Percentiles rank a stretch among this genome's conserved stretches.
phyloP scores from a whole-genome alignment of 2,888 invertebrate species.

The Clepsis dumicolana region DNA sequence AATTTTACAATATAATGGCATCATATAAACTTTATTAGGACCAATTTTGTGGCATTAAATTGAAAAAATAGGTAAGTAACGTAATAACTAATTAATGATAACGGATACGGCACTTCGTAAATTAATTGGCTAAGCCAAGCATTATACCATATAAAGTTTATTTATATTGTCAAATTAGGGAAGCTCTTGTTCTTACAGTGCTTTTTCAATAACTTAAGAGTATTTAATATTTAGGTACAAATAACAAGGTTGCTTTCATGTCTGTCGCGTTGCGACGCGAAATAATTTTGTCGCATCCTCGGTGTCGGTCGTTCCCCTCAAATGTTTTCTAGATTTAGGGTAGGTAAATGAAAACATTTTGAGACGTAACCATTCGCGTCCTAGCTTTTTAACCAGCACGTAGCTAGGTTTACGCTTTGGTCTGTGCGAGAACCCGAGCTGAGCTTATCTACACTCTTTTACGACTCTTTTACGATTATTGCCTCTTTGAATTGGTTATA shows the following conservation, averaged over 20 bases:
- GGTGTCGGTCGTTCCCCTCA: background rate
- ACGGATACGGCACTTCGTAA: background rate
- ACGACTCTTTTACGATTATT: constrained; percentile 83
- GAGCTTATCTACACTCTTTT: constrained; percentile 78
- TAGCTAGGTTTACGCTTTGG: constrained; percentile 63
- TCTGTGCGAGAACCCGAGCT: constrained; percentile 71
- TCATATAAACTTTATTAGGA: constrained; percentile 30
- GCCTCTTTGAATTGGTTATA: constrained; percentile 81
- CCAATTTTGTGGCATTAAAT: constrained; percentile 22
- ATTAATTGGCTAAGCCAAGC: background rate
- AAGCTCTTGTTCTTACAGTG: background rate
- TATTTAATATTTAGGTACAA: too few relatives aligned
- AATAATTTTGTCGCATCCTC: background rate
- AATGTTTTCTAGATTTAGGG: background rate
- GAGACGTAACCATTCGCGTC: constrained; percentile 1
- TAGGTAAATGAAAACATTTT: background rate
- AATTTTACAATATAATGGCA: constrained; percentile 35
- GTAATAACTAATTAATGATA: constrained; percentile 6
- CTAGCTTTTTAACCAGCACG: constrained; percentile 46
- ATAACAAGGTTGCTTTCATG: too few relatives aligned
- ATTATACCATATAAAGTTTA: too few relatives aligned
- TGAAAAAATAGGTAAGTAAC: constrained; percentile 1
- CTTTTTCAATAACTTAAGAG: too few relatives aligned
- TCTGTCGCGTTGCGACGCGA: too few relatives aligned
- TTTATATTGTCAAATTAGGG: background rate